phyloP scores from a whole-genome alignment of 2,797 vertebrate species.

The Nannoperca australis region DNA sequence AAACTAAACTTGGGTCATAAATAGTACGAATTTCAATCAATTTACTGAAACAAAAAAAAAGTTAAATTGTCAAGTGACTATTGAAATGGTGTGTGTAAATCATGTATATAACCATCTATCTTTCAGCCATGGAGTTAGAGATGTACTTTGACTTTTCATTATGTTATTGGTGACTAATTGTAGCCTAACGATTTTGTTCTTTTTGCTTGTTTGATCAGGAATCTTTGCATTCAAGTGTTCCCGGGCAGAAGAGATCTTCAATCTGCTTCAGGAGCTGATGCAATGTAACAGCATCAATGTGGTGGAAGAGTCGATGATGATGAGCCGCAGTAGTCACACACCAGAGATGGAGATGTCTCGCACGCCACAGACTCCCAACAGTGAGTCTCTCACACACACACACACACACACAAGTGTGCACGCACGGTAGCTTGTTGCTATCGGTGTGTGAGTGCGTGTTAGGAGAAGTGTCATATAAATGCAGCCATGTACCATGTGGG shows the following conservation, averaged over 20 bases:
- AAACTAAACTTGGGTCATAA: neutral
- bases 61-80: neutral
- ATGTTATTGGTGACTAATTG: neutral
- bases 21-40: neutral
- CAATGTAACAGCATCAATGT: conserved; percentile 99
- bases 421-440: neutral
- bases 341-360: conserved; percentile 89
- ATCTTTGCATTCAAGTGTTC: conserved; percentile 99
- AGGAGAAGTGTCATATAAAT: neutral
- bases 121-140: neutral
- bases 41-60: neutral
- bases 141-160: neutral
- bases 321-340: conserved; percentile 91
- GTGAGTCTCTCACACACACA: conserved; percentile 78
- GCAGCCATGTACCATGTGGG: neutral
- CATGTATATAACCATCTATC: neutral
- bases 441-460: neutral
- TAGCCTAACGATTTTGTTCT: neutral
- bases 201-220: conserved; percentile 79
- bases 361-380: conserved; percentile 90
- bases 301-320: conserved; percentile 94
- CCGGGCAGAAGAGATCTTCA: conserved; percentile 98
- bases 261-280: conserved; percentile 98
- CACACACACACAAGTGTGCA: conserved; percentile 16
- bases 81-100: neutral